A percentile compares a stretch with the other conserved stretches of the same genome.
Conservation (phyloP, 2,797 vertebrate species). For the Acrossocheilus wenchowensis region DNA sequence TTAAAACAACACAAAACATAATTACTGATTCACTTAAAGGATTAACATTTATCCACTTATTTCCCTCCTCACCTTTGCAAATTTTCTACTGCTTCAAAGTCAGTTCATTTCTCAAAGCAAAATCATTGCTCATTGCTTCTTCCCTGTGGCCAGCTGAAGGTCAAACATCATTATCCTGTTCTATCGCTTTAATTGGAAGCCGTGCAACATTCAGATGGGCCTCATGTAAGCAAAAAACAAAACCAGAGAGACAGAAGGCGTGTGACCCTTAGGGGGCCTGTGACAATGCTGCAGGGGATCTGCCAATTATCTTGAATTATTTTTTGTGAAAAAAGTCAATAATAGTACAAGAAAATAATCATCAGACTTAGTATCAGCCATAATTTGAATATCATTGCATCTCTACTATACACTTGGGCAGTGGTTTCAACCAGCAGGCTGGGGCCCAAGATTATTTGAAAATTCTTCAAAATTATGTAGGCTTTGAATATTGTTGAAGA, state of each 20-base stretch:
- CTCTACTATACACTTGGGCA: neutral
- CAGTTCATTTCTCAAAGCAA: slow-evolving; percentile 11
- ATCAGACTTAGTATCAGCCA: neutral
- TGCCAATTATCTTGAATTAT: neutral
- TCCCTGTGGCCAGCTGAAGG: slow-evolving; percentile 42
- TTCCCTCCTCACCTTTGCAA: slow-evolving; percentile 5
- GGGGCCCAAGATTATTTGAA: neutral
- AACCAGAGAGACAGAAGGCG: slow-evolving; percentile 8
- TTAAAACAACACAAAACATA: neutral
- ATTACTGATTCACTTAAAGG: neutral
- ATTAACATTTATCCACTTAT: neutral
- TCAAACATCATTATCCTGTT: slow-evolving; percentile 25
- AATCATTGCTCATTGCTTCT: slow-evolving; percentile 21
- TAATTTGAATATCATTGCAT: neutral
- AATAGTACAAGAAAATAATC: neutral
- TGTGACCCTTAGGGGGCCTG: neutral
- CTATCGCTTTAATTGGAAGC: slow-evolving; percentile 34
- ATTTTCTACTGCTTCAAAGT: neutral
- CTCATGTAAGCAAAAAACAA: neutral
- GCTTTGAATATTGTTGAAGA: neutral
- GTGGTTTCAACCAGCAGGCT: neutral
- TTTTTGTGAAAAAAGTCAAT: neutral
- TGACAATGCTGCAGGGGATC: neutral
- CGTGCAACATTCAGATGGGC: slow-evolving; percentile 13
- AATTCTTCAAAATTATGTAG: neutral